Evolutionary conservation across 2,797 vertebrate species (phyloP).

Genomic region (Dermochelys coriacea): DNA sequence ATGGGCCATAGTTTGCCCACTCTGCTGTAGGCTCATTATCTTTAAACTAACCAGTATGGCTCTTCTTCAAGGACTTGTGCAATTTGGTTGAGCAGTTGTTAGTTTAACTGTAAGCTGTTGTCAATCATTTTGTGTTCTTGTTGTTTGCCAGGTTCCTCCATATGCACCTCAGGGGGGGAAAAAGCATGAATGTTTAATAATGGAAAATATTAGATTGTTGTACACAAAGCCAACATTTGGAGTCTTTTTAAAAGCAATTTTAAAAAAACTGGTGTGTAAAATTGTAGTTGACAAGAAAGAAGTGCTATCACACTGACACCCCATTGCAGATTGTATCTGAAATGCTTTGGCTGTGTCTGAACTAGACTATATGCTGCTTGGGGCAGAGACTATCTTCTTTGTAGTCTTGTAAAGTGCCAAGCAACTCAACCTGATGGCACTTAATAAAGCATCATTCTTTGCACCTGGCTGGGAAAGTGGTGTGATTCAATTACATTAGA

Average conservation of each 20-base stretch:
- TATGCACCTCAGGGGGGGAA: neutral
- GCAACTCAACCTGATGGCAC: neutral
- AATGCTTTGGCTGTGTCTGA: conserved; percentile 1
- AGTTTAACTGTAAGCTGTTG: conserved; percentile 33
- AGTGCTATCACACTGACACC: conserved; percentile 26
- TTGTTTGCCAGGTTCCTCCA: conserved; percentile 34
- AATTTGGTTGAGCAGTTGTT: conserved; percentile 36
- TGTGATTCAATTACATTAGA: conserved; percentile 11
- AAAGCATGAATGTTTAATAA: neutral
- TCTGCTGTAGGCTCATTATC: neutral
- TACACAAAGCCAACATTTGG: neutral
- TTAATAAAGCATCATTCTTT: neutral
- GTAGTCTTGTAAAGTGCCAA: conserved; percentile 30
- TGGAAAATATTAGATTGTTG: neutral
- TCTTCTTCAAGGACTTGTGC: neutral
- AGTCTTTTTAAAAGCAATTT: neutral
- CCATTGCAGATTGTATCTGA: conserved; percentile 35
- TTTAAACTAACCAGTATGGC: neutral
- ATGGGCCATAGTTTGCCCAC: no score
- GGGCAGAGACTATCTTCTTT: neutral
- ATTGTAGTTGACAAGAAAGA: conserved; percentile 24
- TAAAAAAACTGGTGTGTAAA: neutral
- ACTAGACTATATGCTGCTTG: conserved; percentile 26
- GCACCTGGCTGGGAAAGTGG: neutral
- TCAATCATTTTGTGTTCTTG: conserved; percentile 26